Base-by-base conservation (phyloP, 2,113 vertebrate species). In the Eonycteris spelaea region DNA sequence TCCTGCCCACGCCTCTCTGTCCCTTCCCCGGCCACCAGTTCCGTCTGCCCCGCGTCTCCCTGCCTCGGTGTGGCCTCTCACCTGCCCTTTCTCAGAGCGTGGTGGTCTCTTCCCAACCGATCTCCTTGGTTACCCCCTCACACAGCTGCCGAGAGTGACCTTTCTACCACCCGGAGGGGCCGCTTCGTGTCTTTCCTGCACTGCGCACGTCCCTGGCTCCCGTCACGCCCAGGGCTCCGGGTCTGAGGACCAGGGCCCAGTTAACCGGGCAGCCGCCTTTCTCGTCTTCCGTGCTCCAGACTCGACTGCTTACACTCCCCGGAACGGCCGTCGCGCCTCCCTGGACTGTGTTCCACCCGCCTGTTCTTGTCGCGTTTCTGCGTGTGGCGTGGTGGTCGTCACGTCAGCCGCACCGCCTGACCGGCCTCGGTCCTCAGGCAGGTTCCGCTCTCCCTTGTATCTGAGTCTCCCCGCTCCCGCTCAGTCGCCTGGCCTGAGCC, bases 1-100 rank as follows among this genome's bases (percentile, higher is more conserved):
- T 3, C 59, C n/a, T 18, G 13, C 38, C 15, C 28, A n/a, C 38
- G 13, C 45, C 59, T 28, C 28, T 24, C 67, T 45, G 11, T 12
- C 8, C 28, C 10, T 78, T 43, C 55, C 30, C 45, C 4, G 35
- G 22, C 45, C 14, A 65, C 2, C 13, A 57, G 48, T 30, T 13
- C 2, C 3, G 7, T 1, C 19, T 8, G 3, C 1, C 12, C 43
- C 14, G 35, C 38, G 30, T 4, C 26, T 38, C 43, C 38, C 11
- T 28, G 77, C 22, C 35, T 61, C 35, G 21, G 82, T 26, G 16
- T 48, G 45, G 75, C 40, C 28, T 21, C 21, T 22, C n/a, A 1
- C 28, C 19, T 43, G 57, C 68, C 53, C 59, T 83, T 70, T 30
- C 82, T 87, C 40, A 12, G 53, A 48, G 24, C 19, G 1, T 13